Percentiles rank a stretch among this genome's conserved stretches.
Evolutionary conservation across 2,113 vertebrate genomes (phyloP).

Genomic region (Ctenomys sociabilis): DNA sequence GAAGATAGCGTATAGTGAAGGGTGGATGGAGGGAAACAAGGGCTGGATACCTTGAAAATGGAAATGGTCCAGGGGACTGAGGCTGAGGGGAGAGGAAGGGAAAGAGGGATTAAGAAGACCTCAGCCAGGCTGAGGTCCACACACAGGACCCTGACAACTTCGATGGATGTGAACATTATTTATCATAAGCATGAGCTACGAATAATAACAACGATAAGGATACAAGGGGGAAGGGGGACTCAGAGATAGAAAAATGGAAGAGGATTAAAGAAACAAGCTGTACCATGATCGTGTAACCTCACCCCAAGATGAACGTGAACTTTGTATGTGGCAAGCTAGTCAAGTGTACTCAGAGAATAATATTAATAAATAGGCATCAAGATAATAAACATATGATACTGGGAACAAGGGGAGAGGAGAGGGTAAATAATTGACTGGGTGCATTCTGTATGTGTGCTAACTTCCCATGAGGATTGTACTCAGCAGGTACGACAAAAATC

Average conservation of each 20-base stretch:
- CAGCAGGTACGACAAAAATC: neutral
- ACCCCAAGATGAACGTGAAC: neutral
- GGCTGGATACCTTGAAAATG: neutral
- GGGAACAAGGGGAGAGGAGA: neutral
- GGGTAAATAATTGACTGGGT: neutral
- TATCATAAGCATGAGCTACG: neutral
- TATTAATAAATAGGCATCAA: neutral
- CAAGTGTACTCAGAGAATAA: no score
- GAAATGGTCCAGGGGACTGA: neutral
- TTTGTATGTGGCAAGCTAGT: neutral
- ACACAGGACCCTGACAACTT: neutral
- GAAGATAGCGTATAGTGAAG: neutral
- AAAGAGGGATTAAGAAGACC: neutral
- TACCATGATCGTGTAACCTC: neutral
- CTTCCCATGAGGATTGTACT: neutral
- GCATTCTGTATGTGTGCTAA: neutral
- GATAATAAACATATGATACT: neutral
- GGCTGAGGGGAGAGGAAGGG: neutral
- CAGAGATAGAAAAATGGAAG: neutral
- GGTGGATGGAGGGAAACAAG: neutral
- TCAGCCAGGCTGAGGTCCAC: neutral
- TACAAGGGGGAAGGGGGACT: neutral
- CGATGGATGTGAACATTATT: neutral
- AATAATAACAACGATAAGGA: neutral
- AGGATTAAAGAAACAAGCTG: neutral